phyloP scores from a whole-genome alignment of 2,888 invertebrate genomes.

The Cabera pusaria region DNA sequence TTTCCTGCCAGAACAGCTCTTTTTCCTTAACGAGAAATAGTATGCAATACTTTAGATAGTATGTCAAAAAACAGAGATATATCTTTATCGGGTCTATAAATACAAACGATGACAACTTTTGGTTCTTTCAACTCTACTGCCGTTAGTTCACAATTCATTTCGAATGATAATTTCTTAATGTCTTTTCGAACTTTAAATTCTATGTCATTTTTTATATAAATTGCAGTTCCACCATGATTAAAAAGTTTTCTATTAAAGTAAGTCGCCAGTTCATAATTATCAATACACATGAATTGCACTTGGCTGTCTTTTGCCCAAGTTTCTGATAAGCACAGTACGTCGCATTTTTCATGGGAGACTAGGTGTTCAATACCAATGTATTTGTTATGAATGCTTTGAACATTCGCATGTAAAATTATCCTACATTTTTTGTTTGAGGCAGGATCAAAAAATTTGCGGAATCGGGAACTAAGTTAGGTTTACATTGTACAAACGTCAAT shows the following conservation, averaged over 20 bases:
- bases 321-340: constrained; percentile 1
- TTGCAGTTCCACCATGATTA: constrained; percentile 2
- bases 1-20: background rate
- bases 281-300: background rate
- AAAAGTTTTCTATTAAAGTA: too few relatives aligned
- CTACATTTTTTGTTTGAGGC: too few relatives aligned
- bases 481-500: too few relatives aligned
- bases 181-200: background rate
- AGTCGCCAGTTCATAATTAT: constrained; percentile 2
- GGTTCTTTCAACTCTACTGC: constrained; percentile 1
- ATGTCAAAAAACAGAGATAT: constrained; percentile 3
- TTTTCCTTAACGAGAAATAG: background rate
- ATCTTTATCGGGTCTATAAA: constrained; percentile 4
- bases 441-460: too few relatives aligned
- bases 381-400: constrained; percentile 4
- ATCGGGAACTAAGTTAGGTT: too few relatives aligned
- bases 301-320: constrained; percentile 5
- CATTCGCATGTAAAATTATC: constrained; percentile 1
- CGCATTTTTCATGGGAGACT: background rate
- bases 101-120: background rate
- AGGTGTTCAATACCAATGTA: background rate
- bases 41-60: background rate
- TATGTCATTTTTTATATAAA: constrained; percentile 1
- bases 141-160: constrained; percentile 3
- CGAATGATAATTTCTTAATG: background rate